Conservation (phyloP, 2,797 vertebrate species). For the Aythya fuligula region DNA sequence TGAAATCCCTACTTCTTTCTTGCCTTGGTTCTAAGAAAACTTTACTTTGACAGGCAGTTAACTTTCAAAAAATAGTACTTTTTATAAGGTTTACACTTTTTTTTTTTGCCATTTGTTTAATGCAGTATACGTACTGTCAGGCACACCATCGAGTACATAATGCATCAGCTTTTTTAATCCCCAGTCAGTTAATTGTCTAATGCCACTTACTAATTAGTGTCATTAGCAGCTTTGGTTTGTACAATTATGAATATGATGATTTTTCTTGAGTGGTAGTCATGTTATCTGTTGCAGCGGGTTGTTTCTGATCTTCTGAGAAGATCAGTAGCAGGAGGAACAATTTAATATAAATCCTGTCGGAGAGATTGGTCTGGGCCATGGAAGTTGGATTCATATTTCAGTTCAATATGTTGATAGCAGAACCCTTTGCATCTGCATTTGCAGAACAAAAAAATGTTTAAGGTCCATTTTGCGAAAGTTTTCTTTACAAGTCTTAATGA, state of each 20-base stretch:
- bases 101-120: background rate
- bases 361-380: background rate
- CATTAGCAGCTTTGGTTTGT: slow-evolving; percentile 3
- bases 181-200: background rate
- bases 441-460: background rate
- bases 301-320: background rate
- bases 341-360: background rate
- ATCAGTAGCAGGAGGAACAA: background rate
- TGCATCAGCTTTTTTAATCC: background rate
- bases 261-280: background rate
- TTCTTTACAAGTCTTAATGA: background rate
- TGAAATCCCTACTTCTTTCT: background rate
- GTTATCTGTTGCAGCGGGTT: background rate
- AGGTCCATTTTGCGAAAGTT: background rate
- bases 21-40: background rate
- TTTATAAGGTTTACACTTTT: background rate
- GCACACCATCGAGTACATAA: background rate
- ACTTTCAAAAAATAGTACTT: background rate
- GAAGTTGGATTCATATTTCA: background rate
- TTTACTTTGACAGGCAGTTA: background rate
- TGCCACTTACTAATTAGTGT: background rate
- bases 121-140: background rate
- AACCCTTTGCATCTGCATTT: background rate
- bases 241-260: background rate
- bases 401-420: background rate